Evolutionary conservation across 2,888 invertebrate genomes (phyloP).

Genomic region (Drosophila fulvimacula): DNA sequence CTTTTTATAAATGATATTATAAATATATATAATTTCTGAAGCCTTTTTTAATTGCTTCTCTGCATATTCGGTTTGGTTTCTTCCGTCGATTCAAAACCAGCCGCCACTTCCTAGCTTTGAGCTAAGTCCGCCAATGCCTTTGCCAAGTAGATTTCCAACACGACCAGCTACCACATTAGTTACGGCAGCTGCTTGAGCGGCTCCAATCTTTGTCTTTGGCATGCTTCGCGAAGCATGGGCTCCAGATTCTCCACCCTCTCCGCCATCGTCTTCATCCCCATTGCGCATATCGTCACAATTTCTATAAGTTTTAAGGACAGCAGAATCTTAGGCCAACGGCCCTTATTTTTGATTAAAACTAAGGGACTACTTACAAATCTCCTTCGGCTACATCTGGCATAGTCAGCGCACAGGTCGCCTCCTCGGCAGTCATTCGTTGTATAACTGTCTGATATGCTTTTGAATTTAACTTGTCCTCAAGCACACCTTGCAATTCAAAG

Average conservation of each 20-base stretch:
- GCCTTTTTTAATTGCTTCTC: not conserved
- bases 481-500: conserved; percentile 99
- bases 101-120: conserved; percentile 94
- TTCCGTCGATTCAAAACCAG: conserved; percentile 89
- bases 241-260: conserved; percentile 53
- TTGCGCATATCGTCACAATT: conserved; percentile 69
- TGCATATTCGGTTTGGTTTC: not conserved
- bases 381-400: conserved; percentile 92
- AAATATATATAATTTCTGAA: not conserved
- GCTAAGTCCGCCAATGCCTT: conserved; percentile 95
- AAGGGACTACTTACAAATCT: conserved; percentile 85
- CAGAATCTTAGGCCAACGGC: not conserved
- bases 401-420: conserved; percentile 95
- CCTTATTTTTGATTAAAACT: no score
- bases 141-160: conserved; percentile 95
- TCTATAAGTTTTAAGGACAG: conserved; percentile 38
- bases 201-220: conserved; percentile 82
- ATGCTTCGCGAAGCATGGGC: conserved; percentile 76
- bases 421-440: conserved; percentile 97
- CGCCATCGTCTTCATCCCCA: conserved; percentile 77
- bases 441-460: conserved; percentile 97
- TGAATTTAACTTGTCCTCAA: conserved; percentile 98
- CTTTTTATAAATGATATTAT: no score
- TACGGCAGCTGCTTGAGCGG: conserved; percentile 82
- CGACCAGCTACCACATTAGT: conserved; percentile 89